Conservation (phyloP, 2,888 invertebrate genomes). For the Drosophila putrida region DNA sequence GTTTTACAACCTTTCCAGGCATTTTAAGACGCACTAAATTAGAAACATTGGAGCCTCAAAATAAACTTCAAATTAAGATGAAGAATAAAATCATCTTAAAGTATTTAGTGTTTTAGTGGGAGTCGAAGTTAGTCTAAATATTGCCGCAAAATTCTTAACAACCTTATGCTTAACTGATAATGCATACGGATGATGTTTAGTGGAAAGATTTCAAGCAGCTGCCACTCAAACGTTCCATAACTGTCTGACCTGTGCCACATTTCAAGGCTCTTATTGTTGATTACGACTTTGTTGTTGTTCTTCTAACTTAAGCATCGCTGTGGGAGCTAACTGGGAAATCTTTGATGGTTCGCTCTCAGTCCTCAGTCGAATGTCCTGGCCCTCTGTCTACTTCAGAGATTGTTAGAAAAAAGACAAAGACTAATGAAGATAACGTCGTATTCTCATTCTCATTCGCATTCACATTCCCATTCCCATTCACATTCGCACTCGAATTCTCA, state of each 20-base stretch:
- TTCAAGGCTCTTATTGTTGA: constrained; percentile 39
- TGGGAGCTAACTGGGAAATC: constrained; percentile 51
- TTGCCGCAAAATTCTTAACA: constrained; percentile 1
- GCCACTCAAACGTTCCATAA: constrained; percentile 15
- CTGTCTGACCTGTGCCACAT: constrained; percentile 16
- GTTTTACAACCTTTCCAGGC: neutral
- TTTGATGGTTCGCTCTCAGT: no score
- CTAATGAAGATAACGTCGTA: constrained; percentile 70
- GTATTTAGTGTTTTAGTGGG: neutral
- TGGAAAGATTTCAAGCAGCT: constrained; percentile 21
- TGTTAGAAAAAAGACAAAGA: constrained; percentile 51
- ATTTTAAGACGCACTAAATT: neutral
- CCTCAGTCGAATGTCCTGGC: neutral
- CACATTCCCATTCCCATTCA: constrained; percentile 29
- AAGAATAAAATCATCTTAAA: neutral
- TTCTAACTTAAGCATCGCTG: constrained; percentile 54
- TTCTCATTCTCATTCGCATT: constrained; percentile 26
- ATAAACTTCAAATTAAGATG: neutral
- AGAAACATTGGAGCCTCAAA: neutral
- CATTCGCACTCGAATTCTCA: constrained; percentile 21
- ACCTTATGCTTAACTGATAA: neutral
- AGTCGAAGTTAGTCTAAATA: neutral
- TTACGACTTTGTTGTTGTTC: constrained; percentile 23
- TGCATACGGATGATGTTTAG: constrained; percentile 11
- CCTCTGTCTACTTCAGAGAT: constrained; percentile 8